Conservation (phyloP, 1,140 invertebrate genomes). For the honey bee (Apis mellifera) region DNA sequence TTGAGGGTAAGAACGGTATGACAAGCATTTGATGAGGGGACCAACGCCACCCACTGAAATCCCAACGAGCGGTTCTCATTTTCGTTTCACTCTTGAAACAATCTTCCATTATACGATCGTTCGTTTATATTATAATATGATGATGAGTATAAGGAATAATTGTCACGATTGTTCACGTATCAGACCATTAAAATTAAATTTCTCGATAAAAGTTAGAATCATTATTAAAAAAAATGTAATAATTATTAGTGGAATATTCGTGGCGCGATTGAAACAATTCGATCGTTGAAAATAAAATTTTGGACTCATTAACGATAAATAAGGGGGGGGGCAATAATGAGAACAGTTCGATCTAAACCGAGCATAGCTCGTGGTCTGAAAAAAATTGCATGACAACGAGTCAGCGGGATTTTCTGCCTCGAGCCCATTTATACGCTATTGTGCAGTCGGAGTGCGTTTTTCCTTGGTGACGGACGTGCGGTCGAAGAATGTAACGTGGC, state of each 20-base stretch:
- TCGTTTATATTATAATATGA: not conserved
- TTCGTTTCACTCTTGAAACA: not conserved
- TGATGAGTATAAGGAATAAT: too few relatives aligned
- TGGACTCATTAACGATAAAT: not conserved
- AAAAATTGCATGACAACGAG: not conserved
- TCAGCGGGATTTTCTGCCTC: constrained; percentile 2
- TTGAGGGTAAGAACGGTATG: constrained; percentile 79
- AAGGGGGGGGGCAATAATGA: not conserved
- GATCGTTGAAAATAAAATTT: not conserved
- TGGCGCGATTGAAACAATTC: too few relatives aligned
- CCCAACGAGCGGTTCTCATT: constrained; percentile 73
- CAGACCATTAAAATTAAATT: not conserved
- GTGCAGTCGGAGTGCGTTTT: constrained; percentile 35
- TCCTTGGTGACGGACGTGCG: constrained; percentile 30
- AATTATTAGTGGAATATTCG: too few relatives aligned
- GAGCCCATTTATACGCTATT: constrained; percentile 28
- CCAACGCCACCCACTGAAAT: constrained; percentile 77
- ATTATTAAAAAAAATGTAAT: too few relatives aligned
- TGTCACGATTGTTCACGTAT: too few relatives aligned
- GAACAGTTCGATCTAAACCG: not conserved
- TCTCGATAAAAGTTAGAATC: too few relatives aligned
- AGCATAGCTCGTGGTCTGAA: not conserved
- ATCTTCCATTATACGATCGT: not conserved
- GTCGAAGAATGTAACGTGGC: constrained; percentile 51
- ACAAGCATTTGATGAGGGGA: constrained; percentile 80